Conservation (phyloP, 2,888 invertebrate species). For the Patella pellucida region DNA sequence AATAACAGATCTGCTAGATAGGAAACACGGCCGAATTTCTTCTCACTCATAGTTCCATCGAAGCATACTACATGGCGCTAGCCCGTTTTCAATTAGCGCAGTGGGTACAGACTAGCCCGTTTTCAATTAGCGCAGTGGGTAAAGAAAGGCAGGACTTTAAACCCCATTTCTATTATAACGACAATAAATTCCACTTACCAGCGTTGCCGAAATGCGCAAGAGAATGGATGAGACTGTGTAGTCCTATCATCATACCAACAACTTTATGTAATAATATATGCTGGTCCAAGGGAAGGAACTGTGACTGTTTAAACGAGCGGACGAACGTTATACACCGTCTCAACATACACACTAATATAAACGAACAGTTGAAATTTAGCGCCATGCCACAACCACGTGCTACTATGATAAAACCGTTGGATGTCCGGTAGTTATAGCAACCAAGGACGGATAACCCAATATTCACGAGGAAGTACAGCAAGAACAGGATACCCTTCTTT, state of each 20-base stretch:
- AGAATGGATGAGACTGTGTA: conserved; percentile 84
- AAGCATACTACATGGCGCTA: too few relatives aligned
- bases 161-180: too few relatives aligned
- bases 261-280: conserved; percentile 94
- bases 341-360: conserved; percentile 89
- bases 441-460: conserved; percentile 78
- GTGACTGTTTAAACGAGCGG: conserved; percentile 83
- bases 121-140: too few relatives aligned
- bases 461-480: conserved; percentile 81
- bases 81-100: too few relatives aligned
- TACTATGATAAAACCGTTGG: conserved; percentile 76
- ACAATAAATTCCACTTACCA: conserved; percentile 73
- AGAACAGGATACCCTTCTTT: conserved; percentile 76
- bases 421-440: conserved; percentile 43
- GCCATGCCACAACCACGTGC: conserved; percentile 89
- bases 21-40: too few relatives aligned
- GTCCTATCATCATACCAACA: conserved; percentile 84
- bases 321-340: conserved; percentile 88
- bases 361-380: conserved; percentile 91
- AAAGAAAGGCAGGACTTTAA: too few relatives aligned
- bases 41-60: too few relatives aligned
- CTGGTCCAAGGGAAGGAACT: conserved; percentile 88
- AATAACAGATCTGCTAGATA: too few relatives aligned
- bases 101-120: too few relatives aligned
- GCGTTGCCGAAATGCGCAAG: conserved; percentile 90